These are phyloP conservation scores for Torymus texanus DNA, from an alignment of 2,888 invertebrate species.

Conservation along the genomic window DNA sequence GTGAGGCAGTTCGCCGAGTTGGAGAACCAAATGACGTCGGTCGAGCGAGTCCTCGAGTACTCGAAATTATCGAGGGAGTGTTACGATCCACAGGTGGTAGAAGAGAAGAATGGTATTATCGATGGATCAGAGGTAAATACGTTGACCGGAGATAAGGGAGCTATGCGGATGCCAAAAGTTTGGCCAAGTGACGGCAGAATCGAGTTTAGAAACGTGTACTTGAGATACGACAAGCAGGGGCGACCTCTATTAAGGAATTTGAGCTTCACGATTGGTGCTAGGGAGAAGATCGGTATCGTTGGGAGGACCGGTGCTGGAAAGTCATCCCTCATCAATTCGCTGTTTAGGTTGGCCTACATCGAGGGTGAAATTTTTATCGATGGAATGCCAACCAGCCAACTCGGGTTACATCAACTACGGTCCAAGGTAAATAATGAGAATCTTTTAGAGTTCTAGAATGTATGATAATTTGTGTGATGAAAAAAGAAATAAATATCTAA, in stretches of 20 bases:
- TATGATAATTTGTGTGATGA: background rate
- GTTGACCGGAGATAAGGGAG: background rate
- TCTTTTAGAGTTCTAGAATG: no score
- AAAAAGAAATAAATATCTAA: no score
- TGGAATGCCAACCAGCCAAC: constrained; percentile 77
- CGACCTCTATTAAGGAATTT: constrained; percentile 77
- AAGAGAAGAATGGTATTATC: constrained; percentile 74
- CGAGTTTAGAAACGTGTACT: constrained; percentile 76
- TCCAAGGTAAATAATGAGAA: constrained; percentile 70
- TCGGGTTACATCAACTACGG: constrained; percentile 79
- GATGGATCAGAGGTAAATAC: constrained; percentile 77
- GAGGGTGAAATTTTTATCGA: constrained; percentile 84
- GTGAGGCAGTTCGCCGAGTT: constrained; percentile 83
- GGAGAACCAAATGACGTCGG: constrained; percentile 80
- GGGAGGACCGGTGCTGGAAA: constrained; percentile 82
- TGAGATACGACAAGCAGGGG: constrained; percentile 76
- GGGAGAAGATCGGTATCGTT: constrained; percentile 81
- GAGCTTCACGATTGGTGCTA: constrained; percentile 76
- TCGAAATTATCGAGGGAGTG: constrained; percentile 34
- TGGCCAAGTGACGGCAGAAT: constrained; percentile 79
- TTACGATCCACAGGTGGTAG: constrained; percentile 73
- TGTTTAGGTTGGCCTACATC: constrained; percentile 82
- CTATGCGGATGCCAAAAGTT: constrained; percentile 70
- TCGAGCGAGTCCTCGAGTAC: constrained; percentile 86
- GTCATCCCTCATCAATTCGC: constrained; percentile 81